Evolutionary conservation across 2,888 invertebrate species (phyloP).

Genomic region (Drosophila lacicola): DNA sequence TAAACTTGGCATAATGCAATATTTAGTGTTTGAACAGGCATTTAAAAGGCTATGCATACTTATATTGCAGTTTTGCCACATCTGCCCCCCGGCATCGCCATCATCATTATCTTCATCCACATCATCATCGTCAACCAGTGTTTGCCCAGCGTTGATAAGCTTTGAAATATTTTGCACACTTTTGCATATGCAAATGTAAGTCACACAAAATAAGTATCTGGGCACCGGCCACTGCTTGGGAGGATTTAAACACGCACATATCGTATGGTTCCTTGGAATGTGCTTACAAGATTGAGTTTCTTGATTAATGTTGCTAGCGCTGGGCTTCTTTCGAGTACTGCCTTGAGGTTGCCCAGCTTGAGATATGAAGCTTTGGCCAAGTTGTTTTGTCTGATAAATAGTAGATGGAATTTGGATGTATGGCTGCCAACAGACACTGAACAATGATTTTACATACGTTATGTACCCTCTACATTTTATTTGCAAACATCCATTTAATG

Average conservation of each 20-base stretch:
- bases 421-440: neutral
- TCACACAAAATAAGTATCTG: slow-evolving; percentile 24
- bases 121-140: slow-evolving; percentile 28
- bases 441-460: slow-evolving; percentile 22
- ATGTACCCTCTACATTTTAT: slow-evolving; percentile 7
- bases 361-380: slow-evolving; percentile 27
- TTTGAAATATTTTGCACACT: slow-evolving; percentile 59
- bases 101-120: neutral
- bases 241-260: slow-evolving; percentile 17
- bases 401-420: slow-evolving; percentile 31
- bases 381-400: slow-evolving; percentile 50
- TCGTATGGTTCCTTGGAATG: slow-evolving; percentile 29
- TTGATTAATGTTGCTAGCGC: slow-evolving; percentile 65
- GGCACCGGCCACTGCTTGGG: slow-evolving; percentile 16
- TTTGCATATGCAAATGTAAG: slow-evolving; percentile 51
- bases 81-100: slow-evolving; percentile 5
- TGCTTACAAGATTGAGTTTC: slow-evolving; percentile 63
- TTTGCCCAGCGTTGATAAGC: slow-evolving; percentile 63
- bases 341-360: slow-evolving; percentile 37
- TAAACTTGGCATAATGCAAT: slow-evolving; percentile 72
- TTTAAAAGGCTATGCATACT: slow-evolving; percentile 42
- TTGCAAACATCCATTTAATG: slow-evolving; percentile 3
- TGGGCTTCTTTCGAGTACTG: slow-evolving; percentile 7
- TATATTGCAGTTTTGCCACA: slow-evolving; percentile 49
- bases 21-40: slow-evolving; percentile 65